phyloP scores from a whole-genome alignment of 92 coral and sea anemone genomes.

The Epizoanthus fatuus region DNA sequence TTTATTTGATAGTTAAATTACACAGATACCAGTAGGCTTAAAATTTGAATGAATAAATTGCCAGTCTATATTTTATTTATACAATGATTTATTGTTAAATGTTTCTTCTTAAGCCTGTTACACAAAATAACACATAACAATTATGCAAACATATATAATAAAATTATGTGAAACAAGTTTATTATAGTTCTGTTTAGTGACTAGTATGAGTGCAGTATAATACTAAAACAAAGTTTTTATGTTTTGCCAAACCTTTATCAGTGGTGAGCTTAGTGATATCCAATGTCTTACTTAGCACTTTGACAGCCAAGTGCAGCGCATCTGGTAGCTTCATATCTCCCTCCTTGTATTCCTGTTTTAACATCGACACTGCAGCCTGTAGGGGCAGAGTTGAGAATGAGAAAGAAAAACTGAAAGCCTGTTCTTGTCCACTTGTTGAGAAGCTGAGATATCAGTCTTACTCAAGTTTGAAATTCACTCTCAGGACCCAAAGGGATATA shows the following conservation, averaged over 20 bases:
- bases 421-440: neutral
- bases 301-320: conserved; percentile 89
- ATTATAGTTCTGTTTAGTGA: too few relatives aligned
- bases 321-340: conserved; percentile 88
- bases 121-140: too few relatives aligned
- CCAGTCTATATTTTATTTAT: too few relatives aligned
- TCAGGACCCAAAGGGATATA: too few relatives aligned
- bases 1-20: too few relatives aligned
- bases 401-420: neutral
- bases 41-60: too few relatives aligned
- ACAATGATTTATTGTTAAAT: too few relatives aligned
- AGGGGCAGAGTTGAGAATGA: neutral
- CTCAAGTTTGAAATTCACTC: too few relatives aligned
- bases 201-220: neutral
- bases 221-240: neutral
- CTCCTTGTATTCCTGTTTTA: conserved; percentile 98
- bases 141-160: too few relatives aligned
- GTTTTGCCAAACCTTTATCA: conserved; percentile 83
- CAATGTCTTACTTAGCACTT: conserved; percentile 94
- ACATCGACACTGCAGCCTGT: conserved; percentile 98
- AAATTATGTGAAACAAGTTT: too few relatives aligned
- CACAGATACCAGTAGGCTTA: too few relatives aligned
- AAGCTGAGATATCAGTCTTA: neutral
- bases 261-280: conserved; percentile 98
- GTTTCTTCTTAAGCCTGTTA: neutral